Evolutionary conservation across 2,888 invertebrate species (phyloP).

Genomic region (Scaptomyza flava): DNA sequence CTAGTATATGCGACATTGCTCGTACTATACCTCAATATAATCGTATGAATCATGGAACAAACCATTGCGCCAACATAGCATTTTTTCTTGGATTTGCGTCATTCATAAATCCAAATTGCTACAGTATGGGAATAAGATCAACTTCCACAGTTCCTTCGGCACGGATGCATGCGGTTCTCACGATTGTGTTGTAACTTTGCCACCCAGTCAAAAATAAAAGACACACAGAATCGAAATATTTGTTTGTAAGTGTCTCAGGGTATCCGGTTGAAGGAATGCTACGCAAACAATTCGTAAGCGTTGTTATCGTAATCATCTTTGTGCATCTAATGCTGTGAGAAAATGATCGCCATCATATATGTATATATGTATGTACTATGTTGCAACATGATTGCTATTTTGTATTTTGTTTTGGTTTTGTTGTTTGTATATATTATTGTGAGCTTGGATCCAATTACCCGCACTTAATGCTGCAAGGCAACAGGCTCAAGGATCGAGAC

Average conservation of each 20-base stretch:
- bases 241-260: conserved; percentile 14
- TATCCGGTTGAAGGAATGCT: conserved; percentile 44
- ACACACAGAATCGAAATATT: not conserved
- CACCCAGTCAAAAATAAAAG: conserved; percentile 11
- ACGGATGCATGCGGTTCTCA: conserved; percentile 23
- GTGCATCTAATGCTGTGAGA: conserved; percentile 14
- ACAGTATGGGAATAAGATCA: not conserved
- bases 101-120: conserved; percentile 12
- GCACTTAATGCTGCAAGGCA: not conserved
- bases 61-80: conserved; percentile 32
- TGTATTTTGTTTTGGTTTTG: not conserved
- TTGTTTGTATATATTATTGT: not conserved
- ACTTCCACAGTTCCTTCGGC: conserved; percentile 6
- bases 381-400: not conserved
- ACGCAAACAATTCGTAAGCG: conserved; percentile 32
- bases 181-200: conserved; percentile 9
- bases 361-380: not conserved
- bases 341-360: not conserved
- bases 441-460: conserved; percentile 8
- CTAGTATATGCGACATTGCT: conserved; percentile 7
- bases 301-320: not conserved
- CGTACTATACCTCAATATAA: conserved; percentile 1
- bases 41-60: conserved; percentile 35
- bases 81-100: conserved; percentile 14
- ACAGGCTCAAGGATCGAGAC: conserved; percentile 15